phyloP scores from a whole-genome alignment of 2,113 vertebrate genomes.

The Isichthys henryi region DNA sequence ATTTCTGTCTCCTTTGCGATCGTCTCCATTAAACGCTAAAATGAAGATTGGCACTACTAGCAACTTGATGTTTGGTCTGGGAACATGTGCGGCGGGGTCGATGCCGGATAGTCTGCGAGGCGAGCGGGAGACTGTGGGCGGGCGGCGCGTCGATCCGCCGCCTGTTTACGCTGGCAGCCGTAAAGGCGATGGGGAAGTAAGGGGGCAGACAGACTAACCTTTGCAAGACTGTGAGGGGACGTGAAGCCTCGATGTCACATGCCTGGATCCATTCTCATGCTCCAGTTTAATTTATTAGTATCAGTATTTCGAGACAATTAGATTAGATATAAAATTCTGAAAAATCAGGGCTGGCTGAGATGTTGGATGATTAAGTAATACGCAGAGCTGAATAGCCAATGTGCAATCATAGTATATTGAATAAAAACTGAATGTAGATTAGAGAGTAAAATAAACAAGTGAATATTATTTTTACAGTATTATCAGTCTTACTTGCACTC shows the following conservation, averaged over 20 bases:
- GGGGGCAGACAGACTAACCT: background rate
- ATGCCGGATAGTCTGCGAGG: background rate
- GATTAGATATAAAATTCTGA: background rate
- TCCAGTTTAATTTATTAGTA: background rate
- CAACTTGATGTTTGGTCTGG: background rate
- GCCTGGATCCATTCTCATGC: background rate
- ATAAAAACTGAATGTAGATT: background rate
- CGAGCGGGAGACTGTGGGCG: background rate
- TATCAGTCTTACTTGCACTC: background rate
- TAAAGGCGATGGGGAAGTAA: background rate
- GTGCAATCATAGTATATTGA: background rate
- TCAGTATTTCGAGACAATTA: background rate
- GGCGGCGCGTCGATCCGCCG: background rate
- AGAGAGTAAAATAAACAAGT: background rate
- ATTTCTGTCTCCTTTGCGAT: background rate
- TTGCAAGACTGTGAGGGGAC: background rate
- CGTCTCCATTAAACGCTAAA: background rate
- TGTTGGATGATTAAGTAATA: background rate
- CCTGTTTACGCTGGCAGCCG: conserved; percentile 5
- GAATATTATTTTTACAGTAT: background rate
- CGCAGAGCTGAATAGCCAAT: no score
- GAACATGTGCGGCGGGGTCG: background rate
- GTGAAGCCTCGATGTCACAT: background rate
- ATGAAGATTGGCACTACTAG: background rate
- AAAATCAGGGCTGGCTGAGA: background rate